Evolutionary conservation across 2,888 invertebrate genomes (phyloP).

Genomic region (Drosophila infuscata): DNA sequence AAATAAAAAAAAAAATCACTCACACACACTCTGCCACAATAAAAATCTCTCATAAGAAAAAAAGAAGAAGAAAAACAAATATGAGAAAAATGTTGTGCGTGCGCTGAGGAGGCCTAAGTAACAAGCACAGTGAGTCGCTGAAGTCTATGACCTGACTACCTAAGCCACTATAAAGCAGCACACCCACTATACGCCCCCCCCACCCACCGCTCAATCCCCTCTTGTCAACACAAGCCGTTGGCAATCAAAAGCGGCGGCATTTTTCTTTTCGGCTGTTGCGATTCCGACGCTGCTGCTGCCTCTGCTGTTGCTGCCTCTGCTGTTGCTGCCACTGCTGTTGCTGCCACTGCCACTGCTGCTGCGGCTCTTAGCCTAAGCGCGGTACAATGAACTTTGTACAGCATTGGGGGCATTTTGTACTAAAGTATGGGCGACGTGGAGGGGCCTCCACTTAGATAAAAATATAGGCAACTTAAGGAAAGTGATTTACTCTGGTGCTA

Average conservation of each 20-base stretch:
- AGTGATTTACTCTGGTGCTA: background rate
- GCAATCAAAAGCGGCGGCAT: constrained; percentile 74
- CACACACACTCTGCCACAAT: constrained; percentile 31
- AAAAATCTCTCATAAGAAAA: constrained; percentile 42
- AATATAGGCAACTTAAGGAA: background rate
- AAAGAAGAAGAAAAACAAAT: constrained; percentile 43
- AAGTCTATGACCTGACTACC: constrained; percentile 62
- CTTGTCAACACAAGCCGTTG: constrained; percentile 39
- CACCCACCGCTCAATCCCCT: background rate
- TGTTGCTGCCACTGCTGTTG: constrained; percentile 26
- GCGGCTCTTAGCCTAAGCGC: constrained; percentile 74
- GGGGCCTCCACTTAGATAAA: background rate
- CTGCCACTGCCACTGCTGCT: constrained; percentile 38
- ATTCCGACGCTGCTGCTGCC: background rate
- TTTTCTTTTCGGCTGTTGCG: constrained; percentile 72
- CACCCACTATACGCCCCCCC: constrained; percentile 2
- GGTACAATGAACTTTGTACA: constrained; percentile 74
- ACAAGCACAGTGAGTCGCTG: constrained; percentile 27
- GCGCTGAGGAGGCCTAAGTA: constrained; percentile 47
- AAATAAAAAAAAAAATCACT: background rate
- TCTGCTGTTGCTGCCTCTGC: background rate
- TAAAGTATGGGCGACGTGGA: background rate
- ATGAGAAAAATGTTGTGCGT: constrained; percentile 56
- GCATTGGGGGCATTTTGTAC: constrained; percentile 36
- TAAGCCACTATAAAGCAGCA: constrained; percentile 42